Percentiles rank a stretch among this genome's conserved stretches.
Conservation (phyloP, 2,888 invertebrate species). For the Drosophila neotestacea region DNA sequence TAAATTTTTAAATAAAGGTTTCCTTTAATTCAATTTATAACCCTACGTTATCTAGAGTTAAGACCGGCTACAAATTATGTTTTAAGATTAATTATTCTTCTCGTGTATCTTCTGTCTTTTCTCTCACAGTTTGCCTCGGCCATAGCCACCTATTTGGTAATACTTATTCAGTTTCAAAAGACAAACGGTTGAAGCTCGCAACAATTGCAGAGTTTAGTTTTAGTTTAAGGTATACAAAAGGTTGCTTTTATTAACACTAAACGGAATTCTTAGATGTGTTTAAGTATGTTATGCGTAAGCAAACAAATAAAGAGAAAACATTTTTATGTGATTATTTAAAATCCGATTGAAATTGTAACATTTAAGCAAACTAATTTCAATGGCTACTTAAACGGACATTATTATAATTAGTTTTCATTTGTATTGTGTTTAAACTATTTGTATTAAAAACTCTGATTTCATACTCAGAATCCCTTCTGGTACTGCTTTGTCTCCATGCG, state of each 20-base stretch:
- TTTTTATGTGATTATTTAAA: slow-evolving; percentile 25
- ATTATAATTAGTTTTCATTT: slow-evolving; percentile 21
- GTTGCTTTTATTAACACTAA: slow-evolving; percentile 57
- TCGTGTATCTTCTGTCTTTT: neutral
- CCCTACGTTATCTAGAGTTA: neutral
- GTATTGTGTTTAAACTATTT: slow-evolving; percentile 34
- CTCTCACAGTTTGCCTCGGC: slow-evolving; percentile 86
- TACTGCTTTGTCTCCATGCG: slow-evolving; percentile 94
- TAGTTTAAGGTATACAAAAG: slow-evolving; percentile 55
- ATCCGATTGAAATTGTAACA: slow-evolving; percentile 28
- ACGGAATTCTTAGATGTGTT: slow-evolving; percentile 60
- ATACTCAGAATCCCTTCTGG: slow-evolving; percentile 93
- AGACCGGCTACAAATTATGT: neutral
- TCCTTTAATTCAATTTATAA: too few relatives aligned
- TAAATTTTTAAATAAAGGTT: too few relatives aligned
- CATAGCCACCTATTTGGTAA: slow-evolving; percentile 87
- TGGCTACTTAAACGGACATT: slow-evolving; percentile 30
- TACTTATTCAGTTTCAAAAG: slow-evolving; percentile 87
- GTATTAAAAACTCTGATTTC: slow-evolving; percentile 35
- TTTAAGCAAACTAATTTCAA: slow-evolving; percentile 33
- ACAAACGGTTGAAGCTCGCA: slow-evolving; percentile 83
- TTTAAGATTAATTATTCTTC: neutral
- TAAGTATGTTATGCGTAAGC: slow-evolving; percentile 32
- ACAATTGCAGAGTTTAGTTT: neutral
- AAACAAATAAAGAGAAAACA: slow-evolving; percentile 43